Evolutionary conservation across 2,888 invertebrate species (phyloP).

Genomic region (Oxycera nigricornis): DNA sequence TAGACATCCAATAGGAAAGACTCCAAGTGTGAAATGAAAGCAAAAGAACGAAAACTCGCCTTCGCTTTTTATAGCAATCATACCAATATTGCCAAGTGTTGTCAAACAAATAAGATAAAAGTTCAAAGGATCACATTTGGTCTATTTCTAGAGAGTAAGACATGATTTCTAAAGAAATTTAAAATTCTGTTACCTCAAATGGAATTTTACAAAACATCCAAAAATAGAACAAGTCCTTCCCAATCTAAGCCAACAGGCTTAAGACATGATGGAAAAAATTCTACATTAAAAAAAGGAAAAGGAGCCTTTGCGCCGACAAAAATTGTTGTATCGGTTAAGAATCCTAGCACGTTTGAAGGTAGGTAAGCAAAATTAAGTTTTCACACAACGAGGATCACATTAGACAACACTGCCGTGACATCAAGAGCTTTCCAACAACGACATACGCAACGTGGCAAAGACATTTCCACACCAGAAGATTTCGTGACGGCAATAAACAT

Average conservation of each 20-base stretch:
- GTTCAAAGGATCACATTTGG: too few species aligned
- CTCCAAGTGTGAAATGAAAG: constrained; percentile 16
- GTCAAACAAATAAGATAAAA: neutral
- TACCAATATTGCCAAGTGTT: neutral
- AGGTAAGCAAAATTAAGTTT: neutral
- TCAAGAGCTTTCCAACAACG: neutral
- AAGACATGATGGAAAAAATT: too few species aligned
- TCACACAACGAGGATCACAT: neutral
- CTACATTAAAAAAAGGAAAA: too few species aligned
- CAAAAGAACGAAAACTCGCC: neutral
- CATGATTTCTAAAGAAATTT: too few species aligned
- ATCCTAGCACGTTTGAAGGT: neutral
- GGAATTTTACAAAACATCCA: too few species aligned
- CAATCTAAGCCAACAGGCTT: neutral
- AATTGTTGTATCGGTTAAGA: too few species aligned
- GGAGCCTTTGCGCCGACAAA: too few species aligned
- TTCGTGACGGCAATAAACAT: constrained; percentile 42
- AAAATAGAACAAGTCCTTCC: too few species aligned
- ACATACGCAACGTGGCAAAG: neutral
- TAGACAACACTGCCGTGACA: neutral
- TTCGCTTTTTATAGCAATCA: neutral
- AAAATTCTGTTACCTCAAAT: too few species aligned
- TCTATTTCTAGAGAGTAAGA: too few species aligned
- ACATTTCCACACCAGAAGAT: constrained; percentile 39
- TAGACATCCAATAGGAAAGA: neutral